Evolutionary conservation across 2,888 invertebrate genomes (phyloP), one percentile per base, ranked within the genome.

Genomic region (Ophioninae sp.): DNA sequence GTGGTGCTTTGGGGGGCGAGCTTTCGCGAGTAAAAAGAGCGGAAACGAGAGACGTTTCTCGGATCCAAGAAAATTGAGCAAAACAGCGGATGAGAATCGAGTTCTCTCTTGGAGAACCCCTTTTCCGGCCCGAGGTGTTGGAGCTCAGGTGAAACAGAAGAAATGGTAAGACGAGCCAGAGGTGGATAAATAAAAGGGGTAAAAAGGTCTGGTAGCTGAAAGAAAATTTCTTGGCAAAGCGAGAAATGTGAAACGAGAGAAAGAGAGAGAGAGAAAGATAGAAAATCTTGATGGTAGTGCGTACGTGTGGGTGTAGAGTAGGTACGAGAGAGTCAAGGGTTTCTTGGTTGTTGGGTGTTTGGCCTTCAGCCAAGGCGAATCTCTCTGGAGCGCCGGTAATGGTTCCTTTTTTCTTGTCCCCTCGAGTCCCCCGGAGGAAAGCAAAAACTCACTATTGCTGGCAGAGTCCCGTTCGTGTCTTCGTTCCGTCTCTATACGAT

Each of bases 341-440:
- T 89, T 86, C 88, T 89, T 87, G 86, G 89, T 88, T 89, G 88
- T 88, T 88, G 89, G 87, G 87, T 87, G 88, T 90, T 90, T 90
- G 90, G 90, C 90, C 86, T 85, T 85, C 85, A 83, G 90, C 89
- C 90, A 90, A 87, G 84, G 79, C 59, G 87, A 90, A 89, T 90
- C 90, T 89, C 88, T 89, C 87, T 86, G 86, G 86, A 88, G 89
- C 87, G 87, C 71, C 71, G 75, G 78, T 86, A 85, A 88, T 89
- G 88, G 88, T 87, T 89, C 88, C 87, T 86, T 89, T 90, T 90
- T 87, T 87, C 85, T 85, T 82, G 71, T 30, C 84, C 85, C 86
- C 85, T 58, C 84, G 68, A 81, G 86, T 85, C 71, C 79, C 78
- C 71, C 69, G 75, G 82, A 63, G 56, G 39, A 77, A 83, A 74